phyloP scores from a whole-genome alignment of 2,888 invertebrate species.

The Melinopterus prodromus region DNA sequence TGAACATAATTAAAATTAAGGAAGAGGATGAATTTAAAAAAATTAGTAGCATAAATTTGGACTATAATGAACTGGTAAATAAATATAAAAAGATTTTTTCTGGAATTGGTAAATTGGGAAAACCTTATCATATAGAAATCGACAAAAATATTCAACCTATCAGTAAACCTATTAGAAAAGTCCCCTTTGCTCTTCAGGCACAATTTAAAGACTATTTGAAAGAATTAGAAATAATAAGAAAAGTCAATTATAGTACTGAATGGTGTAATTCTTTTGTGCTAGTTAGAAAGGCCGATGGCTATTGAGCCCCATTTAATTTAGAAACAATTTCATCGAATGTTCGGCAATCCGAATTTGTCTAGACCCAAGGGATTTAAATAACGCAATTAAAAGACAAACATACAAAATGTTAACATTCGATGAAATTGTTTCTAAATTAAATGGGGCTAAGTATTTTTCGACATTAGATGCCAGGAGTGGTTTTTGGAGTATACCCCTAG shows the following conservation, averaged over 20 bases:
- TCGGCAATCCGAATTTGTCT: conserved; percentile 11
- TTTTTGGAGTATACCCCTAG: conserved; percentile 45
- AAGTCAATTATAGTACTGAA: conserved; percentile 20
- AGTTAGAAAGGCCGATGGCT: conserved; percentile 6
- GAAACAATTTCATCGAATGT: no score
- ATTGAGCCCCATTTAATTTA: no score
- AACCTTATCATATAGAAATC: conserved; percentile 38
- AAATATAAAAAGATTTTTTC: conserved; percentile 32
- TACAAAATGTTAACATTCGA: conserved; percentile 9
- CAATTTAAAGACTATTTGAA: conserved; percentile 32
- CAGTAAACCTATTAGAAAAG: conserved; percentile 34
- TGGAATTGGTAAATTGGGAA: conserved; percentile 33
- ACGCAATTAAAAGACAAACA: not conserved
- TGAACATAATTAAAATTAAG: conserved; percentile 27
- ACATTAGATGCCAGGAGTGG: conserved; percentile 29
- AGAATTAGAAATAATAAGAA: conserved; percentile 34
- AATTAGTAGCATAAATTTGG: conserved; percentile 21
- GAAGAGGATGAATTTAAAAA: conserved; percentile 20
- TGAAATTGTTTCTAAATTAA: conserved; percentile 11
- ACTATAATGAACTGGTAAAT: conserved; percentile 28
- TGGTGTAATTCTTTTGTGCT: conserved; percentile 29
- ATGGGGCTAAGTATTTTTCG: conserved; percentile 11
- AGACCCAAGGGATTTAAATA: conserved; percentile 5
- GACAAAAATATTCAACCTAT: conserved; percentile 32
- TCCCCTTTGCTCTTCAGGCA: conserved; percentile 37